phyloP scores from a whole-genome alignment of 2,888 invertebrate genomes.

The Seira ritae region DNA sequence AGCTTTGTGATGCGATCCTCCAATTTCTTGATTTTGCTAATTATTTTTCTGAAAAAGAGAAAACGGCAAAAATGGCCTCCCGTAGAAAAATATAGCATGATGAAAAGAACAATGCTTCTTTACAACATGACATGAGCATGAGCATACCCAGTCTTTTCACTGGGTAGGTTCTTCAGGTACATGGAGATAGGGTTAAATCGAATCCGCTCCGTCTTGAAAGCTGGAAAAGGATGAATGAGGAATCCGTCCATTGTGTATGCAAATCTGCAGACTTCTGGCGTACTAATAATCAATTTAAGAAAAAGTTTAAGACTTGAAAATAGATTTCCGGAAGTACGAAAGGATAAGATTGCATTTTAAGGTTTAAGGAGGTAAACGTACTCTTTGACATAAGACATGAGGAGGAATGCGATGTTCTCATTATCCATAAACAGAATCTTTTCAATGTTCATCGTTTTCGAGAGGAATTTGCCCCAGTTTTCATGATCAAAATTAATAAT shows the following conservation, averaged over 20 bases:
- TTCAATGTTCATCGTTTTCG: conserved; percentile 18
- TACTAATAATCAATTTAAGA: too few species aligned
- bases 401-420: conserved; percentile 40
- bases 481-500: conserved; percentile 18
- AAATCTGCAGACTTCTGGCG: conserved; percentile 26
- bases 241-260: conserved; percentile 45
- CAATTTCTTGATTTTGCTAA: not conserved
- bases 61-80: too few species aligned
- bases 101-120: too few species aligned
- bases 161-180: conserved; percentile 31
- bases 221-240: conserved; percentile 27
- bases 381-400: conserved; percentile 35
- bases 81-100: too few species aligned
- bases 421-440: conserved; percentile 48
- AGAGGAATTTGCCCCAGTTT: conserved; percentile 33
- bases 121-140: too few species aligned
- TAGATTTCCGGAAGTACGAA: too few species aligned
- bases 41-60: not conserved
- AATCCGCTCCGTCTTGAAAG: conserved; percentile 32
- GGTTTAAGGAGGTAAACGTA: not conserved
- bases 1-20: not conserved
- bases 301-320: too few species aligned
- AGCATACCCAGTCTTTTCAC: conserved; percentile 19
- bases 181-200: not conserved
- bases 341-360: too few species aligned